Percentiles rank a stretch among this genome's conserved stretches.
Conservation (phyloP, 2,888 invertebrate genomes). For the Cartodere bifasciata region DNA sequence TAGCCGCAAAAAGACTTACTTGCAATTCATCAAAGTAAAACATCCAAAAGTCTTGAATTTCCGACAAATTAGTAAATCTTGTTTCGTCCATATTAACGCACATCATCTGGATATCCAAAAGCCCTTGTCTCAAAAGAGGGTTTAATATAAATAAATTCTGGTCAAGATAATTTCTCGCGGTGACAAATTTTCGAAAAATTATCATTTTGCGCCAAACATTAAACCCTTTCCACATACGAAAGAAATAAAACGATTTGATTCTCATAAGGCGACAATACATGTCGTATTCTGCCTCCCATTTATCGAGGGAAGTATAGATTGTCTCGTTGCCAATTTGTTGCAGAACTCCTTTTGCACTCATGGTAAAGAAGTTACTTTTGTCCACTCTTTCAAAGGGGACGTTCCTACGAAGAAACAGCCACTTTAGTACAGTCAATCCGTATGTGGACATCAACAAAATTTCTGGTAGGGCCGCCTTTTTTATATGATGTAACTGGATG, state of each 20-base stretch:
- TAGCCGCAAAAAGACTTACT: conserved; percentile 30
- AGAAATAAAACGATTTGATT: conserved; percentile 55
- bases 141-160: conserved; percentile 64
- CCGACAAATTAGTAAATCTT: conserved; percentile 46
- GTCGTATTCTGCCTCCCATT: conserved; percentile 76
- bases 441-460: too few species aligned
- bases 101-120: conserved; percentile 58
- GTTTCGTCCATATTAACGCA: conserved; percentile 48
- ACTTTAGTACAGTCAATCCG: too few species aligned
- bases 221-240: conserved; percentile 55
- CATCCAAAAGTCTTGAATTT: conserved; percentile 40
- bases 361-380: conserved; percentile 62
- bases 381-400: conserved; percentile 55
- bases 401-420: conserved; percentile 46
- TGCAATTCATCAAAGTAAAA: conserved; percentile 62
- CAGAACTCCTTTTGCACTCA: conserved; percentile 73
- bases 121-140: conserved; percentile 54
- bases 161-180: conserved; percentile 45
- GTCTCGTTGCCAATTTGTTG: conserved; percentile 59
- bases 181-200: conserved; percentile 44
- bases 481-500: too few species aligned
- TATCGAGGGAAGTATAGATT: conserved; percentile 61
- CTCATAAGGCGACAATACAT: conserved; percentile 64
- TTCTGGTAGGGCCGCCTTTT: too few species aligned
- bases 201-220: conserved; percentile 23